Conservation (phyloP, 2,888 invertebrate species). For the Stramonita haemastoma region DNA sequence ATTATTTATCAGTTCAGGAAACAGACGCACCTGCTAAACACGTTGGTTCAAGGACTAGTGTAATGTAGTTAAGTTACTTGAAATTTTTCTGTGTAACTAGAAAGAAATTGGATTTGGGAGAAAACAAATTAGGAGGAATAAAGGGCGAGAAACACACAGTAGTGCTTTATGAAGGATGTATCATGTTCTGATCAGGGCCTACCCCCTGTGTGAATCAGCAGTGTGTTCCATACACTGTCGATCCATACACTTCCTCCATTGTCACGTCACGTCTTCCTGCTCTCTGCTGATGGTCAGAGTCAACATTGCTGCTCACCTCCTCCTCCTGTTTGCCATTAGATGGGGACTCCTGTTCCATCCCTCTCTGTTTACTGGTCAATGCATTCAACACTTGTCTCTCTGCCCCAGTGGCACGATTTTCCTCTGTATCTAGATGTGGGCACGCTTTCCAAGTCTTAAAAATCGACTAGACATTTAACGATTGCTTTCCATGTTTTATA, state of each 20-base stretch:
- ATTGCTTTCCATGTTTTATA: background rate
- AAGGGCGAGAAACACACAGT: too few relatives aligned
- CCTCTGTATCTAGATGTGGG: background rate
- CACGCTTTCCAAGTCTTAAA: background rate
- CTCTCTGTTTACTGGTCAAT: background rate
- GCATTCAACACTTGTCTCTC: background rate
- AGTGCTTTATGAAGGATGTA: too few relatives aligned
- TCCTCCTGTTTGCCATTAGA: background rate
- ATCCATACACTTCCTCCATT: background rate
- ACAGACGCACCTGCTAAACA: too few relatives aligned
- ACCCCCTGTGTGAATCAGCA: background rate
- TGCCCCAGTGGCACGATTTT: background rate
- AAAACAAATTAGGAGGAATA: too few relatives aligned
- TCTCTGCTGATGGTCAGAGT: slow-evolving; percentile 5
- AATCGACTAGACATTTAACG: background rate
- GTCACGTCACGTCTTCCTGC: slow-evolving; percentile 18
- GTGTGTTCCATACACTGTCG: background rate
- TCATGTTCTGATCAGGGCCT: too few relatives aligned
- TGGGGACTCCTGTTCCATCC: background rate
- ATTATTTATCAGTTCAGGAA: too few relatives aligned
- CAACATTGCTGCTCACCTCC: background rate
- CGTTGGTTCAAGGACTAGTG: too few relatives aligned
- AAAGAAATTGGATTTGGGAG: too few relatives aligned
- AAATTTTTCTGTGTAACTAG: too few relatives aligned
- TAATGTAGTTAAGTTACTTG: too few relatives aligned